Evolutionary conservation across 2,113 vertebrate genomes (phyloP).

Genomic region (Psittacus erithacus): DNA sequence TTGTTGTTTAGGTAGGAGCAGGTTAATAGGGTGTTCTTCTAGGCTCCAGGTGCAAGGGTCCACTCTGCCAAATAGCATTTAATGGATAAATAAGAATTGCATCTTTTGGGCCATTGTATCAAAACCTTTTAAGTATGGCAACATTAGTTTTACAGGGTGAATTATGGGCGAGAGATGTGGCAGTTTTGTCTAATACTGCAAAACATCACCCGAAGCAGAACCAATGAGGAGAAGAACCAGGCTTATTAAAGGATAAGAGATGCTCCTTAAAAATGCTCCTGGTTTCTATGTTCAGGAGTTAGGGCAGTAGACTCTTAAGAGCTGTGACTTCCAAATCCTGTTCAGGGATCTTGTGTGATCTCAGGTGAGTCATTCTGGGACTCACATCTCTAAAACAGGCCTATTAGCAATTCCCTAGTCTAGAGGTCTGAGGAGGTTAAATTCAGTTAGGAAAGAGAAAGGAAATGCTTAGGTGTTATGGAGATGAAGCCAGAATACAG

Average conservation of each 20-base stretch:
- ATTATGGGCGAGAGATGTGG: neutral
- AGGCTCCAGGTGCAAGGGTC: neutral
- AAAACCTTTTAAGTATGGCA: neutral
- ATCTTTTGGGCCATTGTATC: neutral
- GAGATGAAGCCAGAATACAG: neutral
- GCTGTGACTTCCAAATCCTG: neutral
- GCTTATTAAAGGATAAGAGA: neutral
- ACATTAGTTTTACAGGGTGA: neutral
- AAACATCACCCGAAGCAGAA: neutral
- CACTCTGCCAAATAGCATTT: neutral
- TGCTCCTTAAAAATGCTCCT: neutral
- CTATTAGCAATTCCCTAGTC: neutral
- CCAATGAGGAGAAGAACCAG: accelerated
- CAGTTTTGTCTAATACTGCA: neutral
- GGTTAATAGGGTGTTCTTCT: neutral
- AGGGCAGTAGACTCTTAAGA: neutral
- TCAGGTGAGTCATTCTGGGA: neutral
- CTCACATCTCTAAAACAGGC: neutral
- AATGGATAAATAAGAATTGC: neutral
- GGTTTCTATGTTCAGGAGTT: neutral
- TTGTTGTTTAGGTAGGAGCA: neutral
- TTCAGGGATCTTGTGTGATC: neutral
- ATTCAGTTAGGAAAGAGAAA: neutral
- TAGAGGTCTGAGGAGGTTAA: neutral
- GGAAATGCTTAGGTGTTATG: neutral